Evolutionary conservation across 2,797 vertebrate species (phyloP), one percentile per base, ranked within the genome.

Genomic region (Tapirus indicus): DNA sequence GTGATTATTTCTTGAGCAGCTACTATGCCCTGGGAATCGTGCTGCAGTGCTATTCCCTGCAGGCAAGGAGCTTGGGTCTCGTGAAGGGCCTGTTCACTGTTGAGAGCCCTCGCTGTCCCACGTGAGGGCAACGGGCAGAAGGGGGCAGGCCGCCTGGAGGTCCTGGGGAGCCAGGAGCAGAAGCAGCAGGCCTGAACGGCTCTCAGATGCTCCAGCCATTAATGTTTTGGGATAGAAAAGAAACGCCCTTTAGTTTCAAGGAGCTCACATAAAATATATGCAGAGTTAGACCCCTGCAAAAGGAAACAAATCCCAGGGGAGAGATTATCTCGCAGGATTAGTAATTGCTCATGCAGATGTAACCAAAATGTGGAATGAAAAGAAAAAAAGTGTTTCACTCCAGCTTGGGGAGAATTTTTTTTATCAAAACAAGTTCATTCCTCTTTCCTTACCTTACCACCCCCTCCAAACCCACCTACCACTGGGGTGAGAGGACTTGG

Each of bases 341-440:
- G 58, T 64, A 56, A 88, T 1, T 47, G 44, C 13, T 93, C 41
- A 35, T 4, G 2, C 4, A 82, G 58, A 90, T 49, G 18, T 20
- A 90, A 74, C 41, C 27, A 47, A 84, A 84, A 77, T 83, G 29
- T 69, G 38, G 18, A 74, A n/a, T 17, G 35, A 41, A 93, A 80
- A 71, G 83, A 79, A 87, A 88, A 93, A 56, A 11, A 56, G 5
- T 11, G 20, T 83, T 90, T 92, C 58, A 23, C 49, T 82, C n/a
- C 20, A 91, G 84, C 38, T 79, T n/a, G 56, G 27, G 75, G 44
- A 75, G 38, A 78, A 60, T 78, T 54, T 74, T 94, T 95, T 52
- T 32, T 52, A 90, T 54, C 44, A 11, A 94, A 93, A 68, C 14
- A 56, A 41, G 29, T 78, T 82, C 25, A 49, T 58, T 94, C 44